Base-by-base conservation (phyloP, 2,888 invertebrate species). In the Malthinus flaveolus region DNA sequence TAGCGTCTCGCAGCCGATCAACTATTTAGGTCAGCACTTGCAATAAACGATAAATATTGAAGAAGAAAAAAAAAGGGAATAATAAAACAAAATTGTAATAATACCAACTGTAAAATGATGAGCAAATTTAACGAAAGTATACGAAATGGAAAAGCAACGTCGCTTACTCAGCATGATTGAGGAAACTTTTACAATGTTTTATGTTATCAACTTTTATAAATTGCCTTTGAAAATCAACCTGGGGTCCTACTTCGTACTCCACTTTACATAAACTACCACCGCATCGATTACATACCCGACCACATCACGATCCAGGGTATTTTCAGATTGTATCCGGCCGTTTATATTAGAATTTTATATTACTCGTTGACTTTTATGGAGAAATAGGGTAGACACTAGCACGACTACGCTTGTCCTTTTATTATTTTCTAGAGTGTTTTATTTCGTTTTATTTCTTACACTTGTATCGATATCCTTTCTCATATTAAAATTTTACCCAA, bases 331-430 rank as follows among this genome's bases (percentile, higher is more conserved):
- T 76, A 75, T 75, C 75, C 75, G 73, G 74, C 69, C 74, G 75
- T 75, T 76, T 75, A 75, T 76, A 76, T 76, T 76, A 76, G 74
- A 76, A 75, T 76, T 76, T 76, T 75, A 76, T 76, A 75, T 75
- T 75, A 74, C 72, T 71, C 72, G 73, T 71, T 72, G 74, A 74
- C 73, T 75, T 76, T 76, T 73, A 74, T 74, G 67, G 74, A 73
- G 71, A 73, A 74, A 73, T 73, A 68, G 73, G 71, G 72, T 73
- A 75, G 73, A 75, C 73, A 72, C 73, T 73, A 68, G 72, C 72
- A 73, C 72, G 73, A 71, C 68, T 70, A 69, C 68, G 70, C 67
- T 69, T 66, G 63, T 68, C 60, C 68, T 66, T 72, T 71, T 73
- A 73, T 72, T 67, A 65, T 65, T 67, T 15, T 67, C 63, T 50